Percentiles rank a stretch among this genome's conserved stretches.
Conservation (phyloP, 2,113 vertebrate genomes). For the Chascanopsetta lugubris region DNA sequence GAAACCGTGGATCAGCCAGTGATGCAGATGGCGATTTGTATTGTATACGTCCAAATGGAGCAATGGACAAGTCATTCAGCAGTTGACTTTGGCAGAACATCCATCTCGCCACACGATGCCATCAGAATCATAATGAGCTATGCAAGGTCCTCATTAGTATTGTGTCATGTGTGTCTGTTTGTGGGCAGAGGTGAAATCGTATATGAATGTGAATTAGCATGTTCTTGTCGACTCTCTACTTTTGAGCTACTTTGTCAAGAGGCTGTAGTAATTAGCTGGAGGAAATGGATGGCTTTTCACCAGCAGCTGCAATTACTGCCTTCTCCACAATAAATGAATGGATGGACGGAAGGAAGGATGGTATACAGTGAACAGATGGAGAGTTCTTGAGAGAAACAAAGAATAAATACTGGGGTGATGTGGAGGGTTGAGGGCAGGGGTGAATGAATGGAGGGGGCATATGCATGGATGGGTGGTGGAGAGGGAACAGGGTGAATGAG, state of each 20-base stretch:
- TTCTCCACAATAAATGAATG: conserved; percentile 10
- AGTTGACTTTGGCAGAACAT: not conserved
- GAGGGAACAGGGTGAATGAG: conserved; percentile 5
- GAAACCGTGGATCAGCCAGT: not conserved
- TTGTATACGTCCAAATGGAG: not conserved
- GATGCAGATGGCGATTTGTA: not conserved
- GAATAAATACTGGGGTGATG: conserved; percentile 17
- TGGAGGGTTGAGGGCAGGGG: conserved; percentile 24
- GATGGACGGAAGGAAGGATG: conserved; percentile 27
- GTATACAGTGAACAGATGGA: conserved; percentile 31
- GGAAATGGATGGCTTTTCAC: conserved; percentile 45
- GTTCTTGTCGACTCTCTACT: conserved; percentile 42
- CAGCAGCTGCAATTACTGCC: conserved; percentile 10
- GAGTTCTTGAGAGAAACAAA: conserved; percentile 3
- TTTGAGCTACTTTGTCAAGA: conserved; percentile 66
- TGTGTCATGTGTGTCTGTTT: not conserved
- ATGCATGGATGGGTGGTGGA: conserved; percentile 1
- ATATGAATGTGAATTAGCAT: conserved; percentile 23
- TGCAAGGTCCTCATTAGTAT: conserved; percentile 35
- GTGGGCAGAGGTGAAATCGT: conserved; percentile 20
- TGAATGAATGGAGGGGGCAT: conserved; percentile 27
- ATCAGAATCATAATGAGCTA: conserved; percentile 35
- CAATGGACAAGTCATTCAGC: not conserved
- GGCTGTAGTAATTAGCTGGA: conserved; percentile 70
- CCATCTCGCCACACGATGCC: conserved; percentile 24